Evolutionary conservation across 2,797 vertebrate species (phyloP).

Genomic region (Petrocephalus schoutedeni): DNA sequence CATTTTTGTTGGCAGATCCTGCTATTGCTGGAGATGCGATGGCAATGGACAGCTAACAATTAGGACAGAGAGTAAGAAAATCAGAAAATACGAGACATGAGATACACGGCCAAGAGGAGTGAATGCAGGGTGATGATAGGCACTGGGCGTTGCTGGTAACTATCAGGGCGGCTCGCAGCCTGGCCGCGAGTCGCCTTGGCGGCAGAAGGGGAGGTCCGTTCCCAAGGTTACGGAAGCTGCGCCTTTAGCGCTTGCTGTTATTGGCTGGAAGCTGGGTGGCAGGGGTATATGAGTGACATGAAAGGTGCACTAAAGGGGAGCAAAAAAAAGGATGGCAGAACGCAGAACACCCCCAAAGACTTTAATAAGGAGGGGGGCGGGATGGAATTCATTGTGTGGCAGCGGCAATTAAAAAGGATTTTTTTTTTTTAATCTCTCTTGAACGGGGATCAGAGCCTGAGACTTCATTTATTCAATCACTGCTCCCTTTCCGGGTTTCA

Average conservation of each 20-base stretch:
- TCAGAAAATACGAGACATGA: background rate
- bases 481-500: background rate
- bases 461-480: constrained; percentile 7
- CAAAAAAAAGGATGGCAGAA: background rate
- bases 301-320: background rate
- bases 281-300: background rate
- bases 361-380: background rate
- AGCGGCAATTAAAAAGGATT: constrained; percentile 3
- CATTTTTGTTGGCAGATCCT: background rate
- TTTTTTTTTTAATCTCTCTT: background rate
- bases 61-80: background rate
- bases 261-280: background rate
- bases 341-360: background rate
- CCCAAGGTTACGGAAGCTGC: background rate
- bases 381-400: background rate
- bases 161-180: background rate
- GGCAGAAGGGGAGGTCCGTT: background rate
- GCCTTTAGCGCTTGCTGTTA: background rate
- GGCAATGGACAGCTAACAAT: background rate
- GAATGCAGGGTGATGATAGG: background rate
- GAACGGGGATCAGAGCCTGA: background rate
- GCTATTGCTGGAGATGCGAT: background rate
- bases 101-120: background rate
- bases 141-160: background rate
- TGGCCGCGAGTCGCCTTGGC: background rate